Base-by-base conservation (phyloP, 2,797 vertebrate genomes). In the Fratercula arctica region DNA sequence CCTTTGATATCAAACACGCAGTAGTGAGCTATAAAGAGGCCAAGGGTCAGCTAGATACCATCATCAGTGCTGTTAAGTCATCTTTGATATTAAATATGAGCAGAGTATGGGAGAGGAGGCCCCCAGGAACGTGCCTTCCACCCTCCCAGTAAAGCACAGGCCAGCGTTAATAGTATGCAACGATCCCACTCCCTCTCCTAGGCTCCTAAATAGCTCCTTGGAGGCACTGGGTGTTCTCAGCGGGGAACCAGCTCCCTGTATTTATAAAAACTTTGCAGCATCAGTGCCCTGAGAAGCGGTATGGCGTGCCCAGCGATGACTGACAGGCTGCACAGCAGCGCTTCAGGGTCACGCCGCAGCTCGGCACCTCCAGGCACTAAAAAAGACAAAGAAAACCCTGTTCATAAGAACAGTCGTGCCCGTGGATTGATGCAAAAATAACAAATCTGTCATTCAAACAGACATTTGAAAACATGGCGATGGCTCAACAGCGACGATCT, bases 391-490 rank as follows among this genome's bases (percentile, higher is more conserved):
- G 87, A 48, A 66, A 39, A 37, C 10, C 57, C 35, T 54, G 31
- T 24, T 96, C 1, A 0, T 75, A 64, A 93, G 74, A 86, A 92
- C n/a, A 75, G 86, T 75, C 19, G 0, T 53, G 80, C 70, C 73
- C 66, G 46, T 26, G 61, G 54, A 51, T 60, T 78, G 80, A 96
- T 73, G 83, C 50, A 76, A 93, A 93, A 96, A 93, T 90, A 94
- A 92, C 91, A 82, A 86, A 72, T 39, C 94, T 93, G 92, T 93
- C 90, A 94, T n/a, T 95, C 92, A 96, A 86, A 92, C 8, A 45
- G 86, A 93, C 33, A 1, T 43, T 29, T 82, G 59, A 68, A 81
- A 84, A 90, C 72, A 64, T 8, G 16, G 77, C 3, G 39, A 84
- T 7, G 53, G 90, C 80, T 94, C 48, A 37, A 45, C 69, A 57